phyloP scores from a whole-genome alignment of 2,888 invertebrate genomes.

The Hydrotaea diabolus region DNA sequence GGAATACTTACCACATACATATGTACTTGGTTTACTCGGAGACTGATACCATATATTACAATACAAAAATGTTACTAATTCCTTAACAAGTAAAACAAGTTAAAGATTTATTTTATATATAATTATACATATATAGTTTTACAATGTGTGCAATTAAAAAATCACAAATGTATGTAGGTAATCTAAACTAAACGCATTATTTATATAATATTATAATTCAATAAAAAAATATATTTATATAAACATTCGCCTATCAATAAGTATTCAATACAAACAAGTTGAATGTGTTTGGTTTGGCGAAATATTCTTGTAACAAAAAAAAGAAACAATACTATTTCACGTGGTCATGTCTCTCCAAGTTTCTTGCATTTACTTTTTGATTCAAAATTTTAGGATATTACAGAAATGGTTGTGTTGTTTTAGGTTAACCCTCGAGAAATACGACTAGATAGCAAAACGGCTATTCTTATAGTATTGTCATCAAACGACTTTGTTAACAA shows the following conservation, averaged over 20 bases:
- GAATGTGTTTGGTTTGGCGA: too few species aligned
- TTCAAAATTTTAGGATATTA: too few species aligned
- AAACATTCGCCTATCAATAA: background rate
- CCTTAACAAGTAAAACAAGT: slow-evolving; percentile 36
- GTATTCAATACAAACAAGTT: too few species aligned
- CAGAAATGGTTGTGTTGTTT: too few species aligned
- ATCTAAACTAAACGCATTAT: slow-evolving; percentile 10
- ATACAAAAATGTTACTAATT: slow-evolving; percentile 33
- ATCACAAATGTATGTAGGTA: slow-evolving; percentile 2
- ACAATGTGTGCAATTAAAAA: slow-evolving; percentile 21
- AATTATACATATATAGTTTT: background rate
- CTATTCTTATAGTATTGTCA: too few species aligned
- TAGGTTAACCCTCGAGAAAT: too few species aligned
- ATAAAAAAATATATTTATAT: background rate
- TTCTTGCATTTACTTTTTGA: too few species aligned
- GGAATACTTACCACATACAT: background rate
- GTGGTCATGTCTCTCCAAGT: too few species aligned
- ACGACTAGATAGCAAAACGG: too few species aligned
- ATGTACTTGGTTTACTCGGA: slow-evolving; percentile 55
- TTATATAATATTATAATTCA: slow-evolving; percentile 23
- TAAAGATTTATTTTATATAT: background rate
- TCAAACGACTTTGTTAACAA: too few species aligned
- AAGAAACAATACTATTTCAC: too few species aligned
- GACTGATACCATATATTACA: slow-evolving; percentile 61
- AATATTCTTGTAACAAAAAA: too few species aligned